Base-by-base conservation (phyloP, 1,140 invertebrate species). In the Drosophila nannoptera region DNA sequence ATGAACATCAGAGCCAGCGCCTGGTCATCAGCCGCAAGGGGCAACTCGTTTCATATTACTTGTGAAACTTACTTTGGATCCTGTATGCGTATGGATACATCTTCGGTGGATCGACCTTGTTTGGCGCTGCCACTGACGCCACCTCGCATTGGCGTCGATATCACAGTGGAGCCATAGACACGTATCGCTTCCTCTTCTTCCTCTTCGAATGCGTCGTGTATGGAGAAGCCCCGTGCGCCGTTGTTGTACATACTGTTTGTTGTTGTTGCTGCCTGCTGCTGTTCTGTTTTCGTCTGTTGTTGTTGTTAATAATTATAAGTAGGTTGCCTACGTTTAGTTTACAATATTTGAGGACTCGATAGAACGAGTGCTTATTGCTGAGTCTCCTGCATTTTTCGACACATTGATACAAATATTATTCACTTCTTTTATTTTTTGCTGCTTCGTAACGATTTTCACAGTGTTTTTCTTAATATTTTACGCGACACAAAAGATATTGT, bases 191-290 rank as follows among this genome's bases (percentile, higher is more conserved):
- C 94, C 87, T 95, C 94, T 55, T 93, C 93, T 78, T 95, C 94
- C 87, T 95, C 94, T 88, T 95, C 94, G 87, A 95, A 95, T 8
- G 94, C 94, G 89, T 95, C 94, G 88, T 95, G 94, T 73, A 95
- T 95, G 46, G 93, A 94, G 90, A 95, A 95, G 80, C 86, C 84
- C 64, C 72, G 49, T 35, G 87, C 70, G 54, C 78, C 76, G 73
- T 82, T 88, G 75, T 83, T 88, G 72, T 86, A 84, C 80, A 84
- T 83, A 55, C 43, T 68, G 35, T 73, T 78, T 76, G 29, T 70
- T 52, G 46, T 52, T 63, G 63, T 45, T 46, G 31, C 29, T 62
- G 32, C 43, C 3, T 73, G 48, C 52, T 77, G 53, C 49, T 77
- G 58, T 61, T 61, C 50, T 65, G 62, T 43, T 69, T 62, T 67